phyloP scores from a whole-genome alignment of 1,140 invertebrate genomes.

The Idris sp. region DNA sequence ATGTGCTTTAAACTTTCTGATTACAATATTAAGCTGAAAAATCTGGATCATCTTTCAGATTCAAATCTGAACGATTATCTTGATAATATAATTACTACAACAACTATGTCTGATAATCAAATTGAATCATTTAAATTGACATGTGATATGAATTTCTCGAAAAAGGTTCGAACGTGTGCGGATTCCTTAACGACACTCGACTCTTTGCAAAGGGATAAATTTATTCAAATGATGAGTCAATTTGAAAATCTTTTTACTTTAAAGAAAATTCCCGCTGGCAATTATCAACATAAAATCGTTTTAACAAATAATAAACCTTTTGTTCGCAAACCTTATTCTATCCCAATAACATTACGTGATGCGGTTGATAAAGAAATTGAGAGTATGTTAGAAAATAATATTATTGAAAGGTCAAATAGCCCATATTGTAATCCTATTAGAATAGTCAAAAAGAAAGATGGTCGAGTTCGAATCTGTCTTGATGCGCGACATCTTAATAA shows the following conservation, averaged over 20 bases:
- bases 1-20: too few relatives aligned
- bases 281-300: not conserved
- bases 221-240: not conserved
- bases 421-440: not conserved
- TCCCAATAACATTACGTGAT: not conserved
- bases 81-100: too few relatives aligned
- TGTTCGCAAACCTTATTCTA: not conserved
- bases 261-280: not conserved
- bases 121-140: too few relatives aligned
- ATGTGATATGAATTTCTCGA: too few relatives aligned
- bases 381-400: not conserved
- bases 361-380: not conserved
- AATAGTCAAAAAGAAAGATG: not conserved
- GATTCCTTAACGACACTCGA: too few relatives aligned
- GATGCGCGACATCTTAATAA: not conserved
- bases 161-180: too few relatives aligned
- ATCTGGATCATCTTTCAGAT: too few relatives aligned
- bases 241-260: not conserved
- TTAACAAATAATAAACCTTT: not conserved
- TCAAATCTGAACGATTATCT: too few relatives aligned
- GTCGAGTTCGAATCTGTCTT: not conserved
- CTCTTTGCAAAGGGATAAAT: constrained; percentile 8
- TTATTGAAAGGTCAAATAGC: not conserved
- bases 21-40: too few relatives aligned
- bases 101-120: too few relatives aligned